Evolutionary conservation across 2,113 vertebrate species (phyloP).

Genomic region (Otolemur garnettii): DNA sequence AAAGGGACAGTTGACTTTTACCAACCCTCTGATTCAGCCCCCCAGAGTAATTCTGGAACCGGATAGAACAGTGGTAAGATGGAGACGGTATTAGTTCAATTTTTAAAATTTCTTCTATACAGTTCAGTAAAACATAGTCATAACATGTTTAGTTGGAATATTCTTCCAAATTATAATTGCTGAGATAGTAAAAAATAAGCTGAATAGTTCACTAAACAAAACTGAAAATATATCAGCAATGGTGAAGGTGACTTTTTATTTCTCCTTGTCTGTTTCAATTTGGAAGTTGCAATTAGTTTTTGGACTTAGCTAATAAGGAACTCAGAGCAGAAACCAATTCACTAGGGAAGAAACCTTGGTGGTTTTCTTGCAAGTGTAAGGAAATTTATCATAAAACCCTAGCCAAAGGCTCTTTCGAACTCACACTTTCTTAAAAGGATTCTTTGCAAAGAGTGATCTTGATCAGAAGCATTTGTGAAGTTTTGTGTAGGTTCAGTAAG

Average conservation of each 20-base stretch:
- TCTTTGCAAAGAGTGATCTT: neutral
- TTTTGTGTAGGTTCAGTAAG: neutral
- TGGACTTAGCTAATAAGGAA: neutral
- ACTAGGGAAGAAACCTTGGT: neutral
- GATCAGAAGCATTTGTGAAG: neutral
- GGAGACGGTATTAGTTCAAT: neutral
- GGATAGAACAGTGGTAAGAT: neutral
- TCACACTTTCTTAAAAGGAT: neutral
- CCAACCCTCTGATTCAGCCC: neutral
- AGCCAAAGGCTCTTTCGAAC: neutral
- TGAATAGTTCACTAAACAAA: neutral
- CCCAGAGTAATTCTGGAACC: too few relatives aligned
- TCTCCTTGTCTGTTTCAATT: neutral
- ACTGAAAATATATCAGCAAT: neutral
- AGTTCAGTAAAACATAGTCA: neutral
- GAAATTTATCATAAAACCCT: neutral
- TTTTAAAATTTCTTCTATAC: neutral
- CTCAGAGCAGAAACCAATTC: conserved; percentile 1
- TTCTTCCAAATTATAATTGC: neutral
- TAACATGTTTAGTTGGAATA: neutral
- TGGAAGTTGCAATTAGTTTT: neutral
- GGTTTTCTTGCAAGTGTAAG: neutral
- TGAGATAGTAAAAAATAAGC: neutral
- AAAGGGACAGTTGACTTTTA: neutral
- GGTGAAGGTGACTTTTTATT: neutral